Conservation (phyloP, 2,888 invertebrate species). For the Apomyelois bistriatella region DNA sequence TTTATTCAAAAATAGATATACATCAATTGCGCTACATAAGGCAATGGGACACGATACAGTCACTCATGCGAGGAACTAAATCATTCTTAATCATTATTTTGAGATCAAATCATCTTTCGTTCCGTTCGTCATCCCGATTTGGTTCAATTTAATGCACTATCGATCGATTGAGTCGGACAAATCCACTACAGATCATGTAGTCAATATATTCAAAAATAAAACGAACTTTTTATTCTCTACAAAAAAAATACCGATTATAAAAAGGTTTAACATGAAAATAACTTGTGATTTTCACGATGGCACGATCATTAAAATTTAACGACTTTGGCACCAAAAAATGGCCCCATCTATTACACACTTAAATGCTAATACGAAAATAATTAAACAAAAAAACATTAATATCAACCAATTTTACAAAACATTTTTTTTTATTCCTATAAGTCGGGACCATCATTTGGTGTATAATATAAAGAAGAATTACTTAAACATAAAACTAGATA, state of each 20-base stretch:
- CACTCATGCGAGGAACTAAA: constrained; percentile 63
- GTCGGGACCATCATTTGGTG: constrained; percentile 14
- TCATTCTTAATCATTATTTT: constrained; percentile 52
- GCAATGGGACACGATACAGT: constrained; percentile 46
- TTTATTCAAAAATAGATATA: constrained; percentile 19
- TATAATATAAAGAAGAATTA: not conserved
- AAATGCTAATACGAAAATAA: not conserved
- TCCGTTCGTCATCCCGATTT: constrained; percentile 45
- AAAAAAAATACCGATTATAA: constrained; percentile 1
- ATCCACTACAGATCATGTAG: not conserved
- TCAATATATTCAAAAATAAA: constrained; percentile 1
- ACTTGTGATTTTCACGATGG: constrained; percentile 28
- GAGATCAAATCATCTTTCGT: constrained; percentile 59
- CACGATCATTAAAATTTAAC: constrained; percentile 24
- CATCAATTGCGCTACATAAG: constrained; percentile 43
- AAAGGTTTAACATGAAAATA: constrained; percentile 13
- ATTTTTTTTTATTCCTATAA: not conserved
- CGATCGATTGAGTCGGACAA: not conserved
- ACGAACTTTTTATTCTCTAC: not conserved
- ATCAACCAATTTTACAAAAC: constrained; percentile 1
- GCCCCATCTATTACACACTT: not conserved
- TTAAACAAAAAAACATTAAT: not conserved
- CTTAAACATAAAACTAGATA: constrained; percentile 8
- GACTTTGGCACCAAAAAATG: constrained; percentile 17
- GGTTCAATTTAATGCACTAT: constrained; percentile 28